Percentiles rank a stretch among this genome's conserved stretches.
phyloP scores from a whole-genome alignment of 2,888 invertebrate species.

The Drosophila emarginata region DNA sequence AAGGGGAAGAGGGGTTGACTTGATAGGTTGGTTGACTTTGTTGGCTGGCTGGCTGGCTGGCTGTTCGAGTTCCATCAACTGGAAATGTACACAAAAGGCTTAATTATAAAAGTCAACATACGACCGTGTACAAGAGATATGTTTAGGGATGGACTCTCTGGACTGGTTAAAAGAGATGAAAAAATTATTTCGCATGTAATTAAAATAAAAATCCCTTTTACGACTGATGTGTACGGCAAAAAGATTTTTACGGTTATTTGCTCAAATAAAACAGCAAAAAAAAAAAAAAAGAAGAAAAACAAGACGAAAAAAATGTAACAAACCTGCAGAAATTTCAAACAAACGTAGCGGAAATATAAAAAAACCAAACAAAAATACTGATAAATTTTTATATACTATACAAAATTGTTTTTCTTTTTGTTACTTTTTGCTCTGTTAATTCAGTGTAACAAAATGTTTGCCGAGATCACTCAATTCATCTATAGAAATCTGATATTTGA shows the following conservation, averaged over 20 bases:
- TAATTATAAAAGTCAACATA: slow-evolving; percentile 79
- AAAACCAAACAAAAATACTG: slow-evolving; percentile 16
- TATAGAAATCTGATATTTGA: neutral
- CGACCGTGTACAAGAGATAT: slow-evolving; percentile 22
- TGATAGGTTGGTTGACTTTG: slow-evolving; percentile 17
- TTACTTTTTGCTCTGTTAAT: neutral
- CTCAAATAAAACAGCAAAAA: slow-evolving; percentile 26
- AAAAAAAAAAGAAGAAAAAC: neutral
- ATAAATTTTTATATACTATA: slow-evolving; percentile 50
- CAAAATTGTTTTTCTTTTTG: slow-evolving; percentile 3
- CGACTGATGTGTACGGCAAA: slow-evolving; percentile 60
- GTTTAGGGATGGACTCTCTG: slow-evolving; percentile 24
- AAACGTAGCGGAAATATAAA: slow-evolving; percentile 54
- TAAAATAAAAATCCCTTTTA: slow-evolving; percentile 69
- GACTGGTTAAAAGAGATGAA: slow-evolving; percentile 41
- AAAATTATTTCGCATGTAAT: slow-evolving; percentile 68
- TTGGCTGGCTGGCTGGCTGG: neutral
- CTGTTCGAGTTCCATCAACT: slow-evolving; percentile 57
- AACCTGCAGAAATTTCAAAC: slow-evolving; percentile 59
- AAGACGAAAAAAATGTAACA: slow-evolving; percentile 17
- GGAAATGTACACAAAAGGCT: slow-evolving; percentile 75
- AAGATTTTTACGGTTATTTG: slow-evolving; percentile 71
- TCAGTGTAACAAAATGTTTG: slow-evolving; percentile 6
- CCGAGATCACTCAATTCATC: neutral
- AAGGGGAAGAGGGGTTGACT: slow-evolving; percentile 17